These are phyloP conservation scores for Macrotrachela quadricornifera DNA, from an alignment of 1,140 invertebrate genomes.

Conservation along the genomic window DNA sequence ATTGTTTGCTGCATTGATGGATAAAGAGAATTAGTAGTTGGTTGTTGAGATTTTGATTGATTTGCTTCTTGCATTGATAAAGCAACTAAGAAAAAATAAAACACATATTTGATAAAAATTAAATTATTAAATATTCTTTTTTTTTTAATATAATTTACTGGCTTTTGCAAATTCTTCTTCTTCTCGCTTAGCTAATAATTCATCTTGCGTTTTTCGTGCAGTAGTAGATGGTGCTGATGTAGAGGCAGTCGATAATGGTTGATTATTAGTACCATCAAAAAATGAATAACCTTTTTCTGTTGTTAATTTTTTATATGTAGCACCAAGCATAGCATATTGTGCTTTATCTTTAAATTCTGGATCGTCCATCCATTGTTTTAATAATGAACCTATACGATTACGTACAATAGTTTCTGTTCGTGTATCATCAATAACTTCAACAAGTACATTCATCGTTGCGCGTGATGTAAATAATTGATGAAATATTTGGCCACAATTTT, in stretches of 20 bases:
- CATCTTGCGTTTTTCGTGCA: too few relatives aligned
- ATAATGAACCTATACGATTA: neutral
- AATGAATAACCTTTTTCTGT: neutral
- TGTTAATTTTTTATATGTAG: neutral
- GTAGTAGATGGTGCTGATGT: too few relatives aligned
- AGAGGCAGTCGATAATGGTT: too few relatives aligned
- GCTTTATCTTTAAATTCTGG: neutral
- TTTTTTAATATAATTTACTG: neutral
- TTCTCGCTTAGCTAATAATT: neutral
- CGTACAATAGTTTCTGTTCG: neutral
- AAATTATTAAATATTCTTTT: neutral
- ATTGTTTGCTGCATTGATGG: too few relatives aligned
- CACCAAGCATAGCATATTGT: neutral
- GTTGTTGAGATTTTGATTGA: neutral
- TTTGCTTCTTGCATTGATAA: neutral
- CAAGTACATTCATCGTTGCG: neutral
- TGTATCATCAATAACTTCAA: too few relatives aligned
- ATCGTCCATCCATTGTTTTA: constrained; percentile 3
- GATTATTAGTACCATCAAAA: neutral
- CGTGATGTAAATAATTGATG: neutral
- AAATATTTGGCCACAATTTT: constrained; percentile 1
- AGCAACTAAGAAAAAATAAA: neutral
- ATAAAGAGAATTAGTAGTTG: neutral
- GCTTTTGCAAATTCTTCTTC: constrained; percentile 3
- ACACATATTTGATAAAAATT: neutral